A percentile compares a stretch with the other conserved stretches of the same genome.
phyloP scores from a whole-genome alignment of 2,888 invertebrate genomes.

The Thelaira solivaga region DNA sequence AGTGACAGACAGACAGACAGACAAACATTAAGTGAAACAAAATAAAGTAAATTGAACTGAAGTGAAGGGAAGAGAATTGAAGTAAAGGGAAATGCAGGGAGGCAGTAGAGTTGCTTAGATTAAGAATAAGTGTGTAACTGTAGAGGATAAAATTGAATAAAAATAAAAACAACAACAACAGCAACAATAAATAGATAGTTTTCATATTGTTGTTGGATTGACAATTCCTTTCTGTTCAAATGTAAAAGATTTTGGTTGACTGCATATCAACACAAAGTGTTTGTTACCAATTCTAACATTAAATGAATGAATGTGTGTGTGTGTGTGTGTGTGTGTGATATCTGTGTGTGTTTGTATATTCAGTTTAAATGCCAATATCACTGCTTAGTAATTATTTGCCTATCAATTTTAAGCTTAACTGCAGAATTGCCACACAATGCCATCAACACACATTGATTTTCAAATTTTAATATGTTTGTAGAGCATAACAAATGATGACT shows the following conservation, averaged over 20 bases:
- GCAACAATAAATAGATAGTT: constrained; percentile 43
- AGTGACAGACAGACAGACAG: constrained; percentile 47
- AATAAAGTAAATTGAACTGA: no score
- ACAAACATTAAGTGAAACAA: no score
- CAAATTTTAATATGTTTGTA: constrained; percentile 54
- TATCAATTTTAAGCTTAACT: constrained; percentile 61
- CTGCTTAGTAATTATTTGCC: constrained; percentile 60
- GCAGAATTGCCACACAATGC: constrained; percentile 31
- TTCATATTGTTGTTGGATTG: constrained; percentile 19
- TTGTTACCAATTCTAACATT: not conserved
- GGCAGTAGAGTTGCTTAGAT: constrained; percentile 16
- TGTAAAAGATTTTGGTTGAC: constrained; percentile 32
- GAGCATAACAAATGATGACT: constrained; percentile 61
- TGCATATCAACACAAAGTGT: constrained; percentile 1
- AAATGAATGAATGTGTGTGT: constrained; percentile 26
- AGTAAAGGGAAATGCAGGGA: not conserved
- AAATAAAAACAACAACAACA: no score
- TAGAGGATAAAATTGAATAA: constrained; percentile 51
- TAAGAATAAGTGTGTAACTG: constrained; percentile 49
- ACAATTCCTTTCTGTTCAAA: constrained; percentile 27
- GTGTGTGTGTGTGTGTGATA: not conserved
- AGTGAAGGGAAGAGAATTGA: not conserved
- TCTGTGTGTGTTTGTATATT: constrained; percentile 2
- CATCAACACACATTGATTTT: constrained; percentile 62
- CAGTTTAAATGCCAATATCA: constrained; percentile 26